Base-by-base conservation (phyloP, 1,140 invertebrate genomes). In the Drosophila biarmipes region DNA sequence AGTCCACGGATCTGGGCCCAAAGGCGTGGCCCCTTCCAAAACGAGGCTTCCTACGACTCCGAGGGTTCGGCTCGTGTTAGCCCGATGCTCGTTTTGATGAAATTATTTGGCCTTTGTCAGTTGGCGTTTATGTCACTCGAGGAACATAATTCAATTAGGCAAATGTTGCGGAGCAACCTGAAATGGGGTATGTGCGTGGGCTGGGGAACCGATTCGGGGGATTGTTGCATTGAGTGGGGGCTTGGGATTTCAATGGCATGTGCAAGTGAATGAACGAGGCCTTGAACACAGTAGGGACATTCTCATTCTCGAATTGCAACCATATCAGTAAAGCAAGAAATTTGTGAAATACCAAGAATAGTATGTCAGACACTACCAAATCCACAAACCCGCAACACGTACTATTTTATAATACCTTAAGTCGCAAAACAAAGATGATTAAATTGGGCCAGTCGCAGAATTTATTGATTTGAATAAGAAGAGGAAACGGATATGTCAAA, bases 141-240 rank as follows among this genome's bases (percentile, higher is more conserved):
- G 57, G 58, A 48, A 68, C 71, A 82, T 89, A 86, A 82, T 89
- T 86, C 82, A 86, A 86, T 86, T 86, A 86, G 40, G 58, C 35
- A 45, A 67, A 73, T 64, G 63, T 43, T 34, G 59, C 7, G 31
- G 62, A 40, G 34, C 51, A 55, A 34, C 38, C 29, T 55, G 31
- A 49, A 29, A 45, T 37, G 27, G 42, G 48, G 27, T 17, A 21
- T 35, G 37, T 12, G 21, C 42, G 54, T 61, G 48, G 46, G 72
- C 3, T 56, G 72, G 46, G 35, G 52, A 51, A 43, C 71, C 19
- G 58, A 74, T 63, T 64, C 72, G 43, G 58, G 35, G 48, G 62
- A 55, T 37, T 68, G 38, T 12, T 68, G 63, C 34, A 55, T 17
- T n/a, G 34, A 74, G 58, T 55, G 72, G 59, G 71, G 72, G 72